phyloP scores from a whole-genome alignment of 2,888 invertebrate species.

The Campoletis raptor region DNA sequence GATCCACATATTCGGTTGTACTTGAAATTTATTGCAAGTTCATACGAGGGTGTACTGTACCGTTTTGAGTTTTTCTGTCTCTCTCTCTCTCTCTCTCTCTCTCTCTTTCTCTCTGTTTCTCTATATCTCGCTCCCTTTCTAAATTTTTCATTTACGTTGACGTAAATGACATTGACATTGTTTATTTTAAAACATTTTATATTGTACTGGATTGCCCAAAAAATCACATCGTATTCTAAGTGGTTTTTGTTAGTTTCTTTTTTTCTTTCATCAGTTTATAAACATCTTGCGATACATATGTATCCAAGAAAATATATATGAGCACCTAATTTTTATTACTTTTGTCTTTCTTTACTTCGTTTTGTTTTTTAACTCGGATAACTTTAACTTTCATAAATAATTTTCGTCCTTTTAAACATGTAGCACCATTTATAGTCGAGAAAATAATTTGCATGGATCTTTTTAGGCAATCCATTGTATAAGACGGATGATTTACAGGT shows the following conservation, averaged over 20 bases:
- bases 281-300: constrained; percentile 72
- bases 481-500: constrained; percentile 81
- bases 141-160: constrained; percentile 51
- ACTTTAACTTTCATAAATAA: constrained; percentile 74
- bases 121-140: constrained; percentile 12
- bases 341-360: neutral
- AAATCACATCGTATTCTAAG: constrained; percentile 66
- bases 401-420: constrained; percentile 73
- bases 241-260: constrained; percentile 59
- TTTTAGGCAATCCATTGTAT: constrained; percentile 81
- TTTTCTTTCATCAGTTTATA: constrained; percentile 68
- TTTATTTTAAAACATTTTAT: constrained; percentile 65
- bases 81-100: constrained; percentile 13
- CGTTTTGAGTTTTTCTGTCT: constrained; percentile 58
- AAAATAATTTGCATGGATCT: constrained; percentile 77
- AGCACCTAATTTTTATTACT: constrained; percentile 75
- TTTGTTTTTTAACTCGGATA: constrained; percentile 62
- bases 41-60: constrained; percentile 73
- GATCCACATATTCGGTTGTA: constrained; percentile 79
- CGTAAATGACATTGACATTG: constrained; percentile 15
- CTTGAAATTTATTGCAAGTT: constrained; percentile 80
- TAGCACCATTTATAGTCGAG: constrained; percentile 77
- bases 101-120: constrained; percentile 23
- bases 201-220: constrained; percentile 80
- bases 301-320: constrained; percentile 77